Percentiles rank a stretch among this genome's conserved stretches.
Evolutionary conservation across 2,888 invertebrate genomes (phyloP).

Genomic region (Imbricaverruca yamaguchii): DNA sequence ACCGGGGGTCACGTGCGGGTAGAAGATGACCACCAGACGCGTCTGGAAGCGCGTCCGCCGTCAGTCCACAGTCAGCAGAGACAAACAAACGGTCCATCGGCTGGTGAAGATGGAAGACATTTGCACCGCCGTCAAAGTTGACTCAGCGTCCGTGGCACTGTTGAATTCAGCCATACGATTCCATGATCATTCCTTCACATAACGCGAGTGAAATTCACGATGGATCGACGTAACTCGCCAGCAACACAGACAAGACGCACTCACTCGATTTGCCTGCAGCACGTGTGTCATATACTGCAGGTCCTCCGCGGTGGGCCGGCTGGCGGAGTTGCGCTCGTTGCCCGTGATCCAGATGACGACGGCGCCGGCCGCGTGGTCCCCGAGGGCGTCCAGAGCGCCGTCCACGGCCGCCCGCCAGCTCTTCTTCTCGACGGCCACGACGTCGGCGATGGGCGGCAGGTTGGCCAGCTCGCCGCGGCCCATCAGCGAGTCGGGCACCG

Average conservation of each 20-base stretch:
- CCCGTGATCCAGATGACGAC: neutral
- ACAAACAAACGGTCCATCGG: too few species aligned
- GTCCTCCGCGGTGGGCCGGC: neutral
- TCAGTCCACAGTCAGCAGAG: too few species aligned
- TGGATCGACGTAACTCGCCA: too few species aligned
- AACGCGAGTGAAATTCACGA: too few species aligned
- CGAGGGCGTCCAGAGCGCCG: neutral
- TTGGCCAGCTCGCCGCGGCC: neutral
- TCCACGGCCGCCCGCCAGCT: conserved; percentile 10
- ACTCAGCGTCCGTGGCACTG: too few species aligned
- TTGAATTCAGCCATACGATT: too few species aligned
- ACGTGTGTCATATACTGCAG: neutral
- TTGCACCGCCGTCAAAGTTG: too few species aligned
- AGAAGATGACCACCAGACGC: conserved; percentile 2
- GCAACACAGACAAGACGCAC: too few species aligned
- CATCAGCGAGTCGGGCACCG: conserved; percentile 27
- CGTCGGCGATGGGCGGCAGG: conserved; percentile 2
- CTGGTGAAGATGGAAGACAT: too few species aligned
- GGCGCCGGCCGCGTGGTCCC: neutral
- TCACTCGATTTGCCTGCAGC: neutral
- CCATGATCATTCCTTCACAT: too few species aligned
- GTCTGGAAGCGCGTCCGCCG: neutral
- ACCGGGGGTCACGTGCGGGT: conserved; percentile 32
- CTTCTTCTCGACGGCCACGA: neutral
- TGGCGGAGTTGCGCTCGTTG: neutral